Base-by-base conservation (phyloP, 2,113 vertebrate genomes). In the Aleadryas rufinucha region DNA sequence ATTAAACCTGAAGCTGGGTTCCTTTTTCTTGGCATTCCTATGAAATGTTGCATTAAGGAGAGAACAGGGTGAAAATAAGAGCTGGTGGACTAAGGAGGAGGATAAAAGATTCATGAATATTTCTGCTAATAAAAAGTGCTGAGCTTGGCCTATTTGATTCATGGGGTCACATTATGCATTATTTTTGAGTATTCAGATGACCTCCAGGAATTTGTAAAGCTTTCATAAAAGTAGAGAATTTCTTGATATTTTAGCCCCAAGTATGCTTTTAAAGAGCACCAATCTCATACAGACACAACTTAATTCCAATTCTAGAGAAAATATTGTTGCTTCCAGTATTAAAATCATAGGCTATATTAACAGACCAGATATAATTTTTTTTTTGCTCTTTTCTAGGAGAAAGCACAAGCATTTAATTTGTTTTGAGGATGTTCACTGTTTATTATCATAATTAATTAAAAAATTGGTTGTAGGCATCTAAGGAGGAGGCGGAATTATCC, bases 21-120 rank as follows among this genome's bases (percentile, higher is more conserved):
- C 90, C 82, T 94, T 96, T 96, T 90, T 90, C 97, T 97, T 96
- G 95, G 95, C 96, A 92, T 97, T 97, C 93, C 89, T 96, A 95
- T 56, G 74, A 97, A 98, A 97, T 91, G 93, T 94, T 97, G 93
- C 97, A 97, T 96, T 97, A 97, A 96, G 78, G 77, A 87, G 85
- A 95, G 85, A 95, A 89, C 27, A 31, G 78, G 90, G 82, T 93
- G 93, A 96, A 88, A 96, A 96, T 96, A 97, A 94, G 85, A 90
- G 79, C 92, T 78, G 76, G 85, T 96, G 86, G 88, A 97, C 92
- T 92, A 90, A 85, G 88, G 85, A 94, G 79, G 49, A 94, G 95
- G 95, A 96, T 96, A 96, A 96, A 97, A 97, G 93, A 96, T 96
- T 96, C 93, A 96, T 96, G 95, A 97, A 95, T 97, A 94, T 96